Evolutionary conservation across 1,140 invertebrate species (phyloP).

Genomic region (Daktulosphaira vitifoliae): DNA sequence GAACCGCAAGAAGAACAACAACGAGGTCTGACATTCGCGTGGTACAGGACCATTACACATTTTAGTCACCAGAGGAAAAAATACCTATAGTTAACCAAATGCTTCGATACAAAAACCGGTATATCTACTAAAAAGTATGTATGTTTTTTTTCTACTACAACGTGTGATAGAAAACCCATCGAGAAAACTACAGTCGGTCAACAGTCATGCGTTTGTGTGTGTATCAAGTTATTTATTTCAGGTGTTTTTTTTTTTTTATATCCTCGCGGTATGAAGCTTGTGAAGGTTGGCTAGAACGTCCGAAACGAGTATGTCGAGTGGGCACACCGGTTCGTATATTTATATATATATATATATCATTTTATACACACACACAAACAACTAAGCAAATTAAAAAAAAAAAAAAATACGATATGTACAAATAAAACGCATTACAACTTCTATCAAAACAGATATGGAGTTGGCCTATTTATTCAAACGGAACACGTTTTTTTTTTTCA

Average conservation of each 20-base stretch:
- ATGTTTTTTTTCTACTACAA: background rate
- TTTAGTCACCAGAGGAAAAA: too few relatives aligned
- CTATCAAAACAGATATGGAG: conserved; percentile 26
- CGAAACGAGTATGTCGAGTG: conserved; percentile 33
- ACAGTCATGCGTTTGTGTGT: background rate
- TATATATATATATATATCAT: background rate
- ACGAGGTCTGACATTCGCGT: conserved; percentile 9
- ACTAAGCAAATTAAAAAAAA: conserved; percentile 8
- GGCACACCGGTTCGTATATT: conserved; percentile 25
- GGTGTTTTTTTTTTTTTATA: conserved; percentile 19
- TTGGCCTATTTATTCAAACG: conserved; percentile 29
- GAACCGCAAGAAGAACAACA: too few relatives aligned
- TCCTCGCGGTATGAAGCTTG: background rate
- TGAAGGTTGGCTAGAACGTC: conserved; percentile 32
- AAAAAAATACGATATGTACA: conserved; percentile 13
- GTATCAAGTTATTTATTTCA: conserved; percentile 31
- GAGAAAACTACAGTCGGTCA: conserved; percentile 30
- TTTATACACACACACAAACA: background rate
- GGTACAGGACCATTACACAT: background rate
- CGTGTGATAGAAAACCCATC: conserved; percentile 27
- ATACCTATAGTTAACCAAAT: conserved; percentile 25
- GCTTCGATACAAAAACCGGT: conserved; percentile 27
- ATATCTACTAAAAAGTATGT: conserved; percentile 30
- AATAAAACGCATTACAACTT: conserved; percentile 27
- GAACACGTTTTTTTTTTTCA: conserved; percentile 13